A percentile compares a stretch with the other conserved stretches of the same genome.
These are phyloP conservation scores for Magallana ariakensis DNA, from an alignment of 1,140 invertebrate genomes.

Conservation along the genomic window DNA sequence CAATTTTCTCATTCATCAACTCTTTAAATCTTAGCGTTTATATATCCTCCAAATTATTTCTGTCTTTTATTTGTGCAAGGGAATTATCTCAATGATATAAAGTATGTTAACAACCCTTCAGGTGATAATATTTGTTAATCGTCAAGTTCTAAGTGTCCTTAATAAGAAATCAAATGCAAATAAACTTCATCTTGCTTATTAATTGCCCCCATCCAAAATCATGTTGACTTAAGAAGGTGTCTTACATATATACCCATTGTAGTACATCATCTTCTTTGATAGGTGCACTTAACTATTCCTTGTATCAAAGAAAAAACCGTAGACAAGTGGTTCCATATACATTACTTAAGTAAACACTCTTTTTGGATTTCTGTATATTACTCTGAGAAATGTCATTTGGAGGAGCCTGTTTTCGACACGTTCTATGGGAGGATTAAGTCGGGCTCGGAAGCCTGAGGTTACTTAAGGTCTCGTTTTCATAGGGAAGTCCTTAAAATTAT, in stretches of 20 bases:
- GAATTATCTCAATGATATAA: too few species aligned
- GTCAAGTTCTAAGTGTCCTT: too few species aligned
- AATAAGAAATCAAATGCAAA: too few species aligned
- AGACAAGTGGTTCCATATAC: slow-evolving; percentile 19
- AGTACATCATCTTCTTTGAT: neutral
- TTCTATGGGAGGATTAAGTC: slow-evolving; percentile 9
- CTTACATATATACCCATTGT: neutral
- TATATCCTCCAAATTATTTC: too few species aligned
- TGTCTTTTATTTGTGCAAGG: too few species aligned
- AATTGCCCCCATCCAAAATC: too few species aligned
- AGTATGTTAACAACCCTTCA: too few species aligned
- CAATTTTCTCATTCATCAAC: too few species aligned
- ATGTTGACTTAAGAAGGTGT: neutral
- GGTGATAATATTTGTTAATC: too few species aligned
- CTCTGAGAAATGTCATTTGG: slow-evolving; percentile 30
- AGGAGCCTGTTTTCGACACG: slow-evolving; percentile 16
- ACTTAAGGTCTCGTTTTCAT: neutral
- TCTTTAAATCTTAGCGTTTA: too few species aligned
- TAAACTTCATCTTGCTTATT: too few species aligned
- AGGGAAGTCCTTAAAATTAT: slow-evolving; percentile 36
- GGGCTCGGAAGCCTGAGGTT: neutral
- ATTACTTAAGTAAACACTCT: slow-evolving; percentile 31
- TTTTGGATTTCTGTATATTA: slow-evolving; percentile 23
- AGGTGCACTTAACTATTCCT: slow-evolving; percentile 12
- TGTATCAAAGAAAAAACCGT: neutral